Base-by-base conservation (phyloP, 2,797 vertebrate genomes). In the Potorous gilbertii region DNA sequence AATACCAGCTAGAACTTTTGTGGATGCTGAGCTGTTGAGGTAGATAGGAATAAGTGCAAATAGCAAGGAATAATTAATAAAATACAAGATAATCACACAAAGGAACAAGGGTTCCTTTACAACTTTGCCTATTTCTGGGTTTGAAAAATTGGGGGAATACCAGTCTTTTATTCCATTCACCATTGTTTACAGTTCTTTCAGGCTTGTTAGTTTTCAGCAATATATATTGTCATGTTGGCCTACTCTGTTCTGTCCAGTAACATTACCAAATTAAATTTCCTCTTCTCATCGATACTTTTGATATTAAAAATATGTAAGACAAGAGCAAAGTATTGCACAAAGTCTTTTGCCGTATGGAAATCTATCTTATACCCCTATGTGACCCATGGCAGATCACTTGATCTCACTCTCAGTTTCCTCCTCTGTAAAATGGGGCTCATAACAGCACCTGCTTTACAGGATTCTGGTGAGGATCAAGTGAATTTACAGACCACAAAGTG, bases 81-180 rank as follows among this genome's bases (percentile, higher is more conserved):
- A 94, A 93, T 56, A 46, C 56, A 97, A 34, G 93, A 29, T 24
- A 91, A 93, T 93, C 92, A 93, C 6, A 50, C 46, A 94, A 96
- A n/a, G 46, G n/a, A 55, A 94, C 96, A 93, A 89, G 94, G 16
- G 34, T 94, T 94, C 34, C 6, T 40, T 81, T 95, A 92, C 91
- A 96, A 66, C 12, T 90, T 95, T 56, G 54, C 12, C 31, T 90
- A 8, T 66, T 21, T 89, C 34, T 95, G 94, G 55, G 56, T 55
- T 40, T n/a, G 16, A 13, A 95, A 92, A 56, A 31, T 94, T 52
- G 90, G 55, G 89, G 90, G 93, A 93, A 59, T 92, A 13, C 1
- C 52, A 52, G 0, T 66, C 94, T 94, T 93, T 50, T 40, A 62
- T 94, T n/a, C 92, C 92, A n/a, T 21, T 91, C 74, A 90, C 8